Conservation (phyloP, 2,113 vertebrate genomes). For the Fulmarus glacialis region DNA sequence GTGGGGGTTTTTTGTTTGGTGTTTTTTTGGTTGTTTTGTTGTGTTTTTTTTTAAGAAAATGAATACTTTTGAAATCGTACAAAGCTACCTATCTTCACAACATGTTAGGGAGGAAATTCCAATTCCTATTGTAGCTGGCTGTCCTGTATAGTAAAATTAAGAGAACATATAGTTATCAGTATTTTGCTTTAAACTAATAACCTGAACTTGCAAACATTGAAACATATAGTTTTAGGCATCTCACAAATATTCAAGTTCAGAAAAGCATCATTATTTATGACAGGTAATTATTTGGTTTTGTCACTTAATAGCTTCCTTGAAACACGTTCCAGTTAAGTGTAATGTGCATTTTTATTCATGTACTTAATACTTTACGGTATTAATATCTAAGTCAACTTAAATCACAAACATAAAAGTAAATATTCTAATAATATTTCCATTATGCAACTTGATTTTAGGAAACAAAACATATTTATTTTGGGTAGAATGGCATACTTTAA, state of each 20-base stretch:
- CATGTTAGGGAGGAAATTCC: background rate
- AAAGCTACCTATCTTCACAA: background rate
- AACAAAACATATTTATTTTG: background rate
- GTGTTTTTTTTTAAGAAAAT: background rate
- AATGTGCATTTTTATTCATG: background rate
- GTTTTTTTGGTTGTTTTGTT: background rate
- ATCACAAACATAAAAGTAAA: background rate
- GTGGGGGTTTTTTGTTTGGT: background rate
- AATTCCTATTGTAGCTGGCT: background rate
- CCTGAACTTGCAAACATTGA: background rate
- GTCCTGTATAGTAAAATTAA: background rate
- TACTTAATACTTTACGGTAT: background rate
- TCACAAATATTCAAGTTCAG: background rate
- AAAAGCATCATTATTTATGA: background rate
- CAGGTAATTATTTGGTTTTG: background rate
- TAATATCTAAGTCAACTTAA: background rate
- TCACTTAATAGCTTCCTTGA: slow-evolving; percentile 11
- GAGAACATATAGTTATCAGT: background rate
- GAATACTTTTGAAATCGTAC: background rate
- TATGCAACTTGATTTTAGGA: background rate
- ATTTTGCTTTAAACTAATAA: background rate
- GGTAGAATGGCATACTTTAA: background rate
- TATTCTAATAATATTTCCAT: background rate
- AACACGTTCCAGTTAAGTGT: background rate
- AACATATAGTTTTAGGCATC: background rate